Base-by-base conservation (phyloP, 2,888 invertebrate species). In the Chrysolina americana region DNA sequence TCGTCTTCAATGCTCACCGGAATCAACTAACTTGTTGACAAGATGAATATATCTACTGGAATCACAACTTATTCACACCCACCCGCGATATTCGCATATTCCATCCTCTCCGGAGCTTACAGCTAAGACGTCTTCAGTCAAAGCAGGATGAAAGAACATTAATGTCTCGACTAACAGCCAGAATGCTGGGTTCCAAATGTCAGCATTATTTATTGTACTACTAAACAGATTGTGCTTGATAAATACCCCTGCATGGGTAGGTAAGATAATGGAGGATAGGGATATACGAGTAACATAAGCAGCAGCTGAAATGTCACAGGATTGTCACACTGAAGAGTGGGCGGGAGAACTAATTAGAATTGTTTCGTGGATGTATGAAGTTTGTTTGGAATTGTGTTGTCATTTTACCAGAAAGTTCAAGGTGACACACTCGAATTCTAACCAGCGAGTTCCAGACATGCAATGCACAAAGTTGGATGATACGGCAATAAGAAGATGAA, bases 181-280 rank as follows among this genome's bases (percentile, higher is more conserved):
- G 59, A 41, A 41, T 68, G n/a, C 56, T 65, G 23, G 19, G 36
- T 56, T 68, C 19, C 53, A 59, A 56, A 41, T 68, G 70, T 70
- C 70, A 70, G 28, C 70, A 17, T 70, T 65, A 50, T 70, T 64
- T 64, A 70, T 70, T 10, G 28, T 28, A 36, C 36, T 53, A 36
- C 21, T 64, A 65, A 47, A 70, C 48, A 50, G 70, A 70, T 70
- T 70, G 50, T 19, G 64, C 70, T 64, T 70, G 64, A 70, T 70
- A 53, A 70, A 70, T 70, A 65, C 53, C 66, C 36, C 59, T 21
- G 68, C 21, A 59, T 56, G 36, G 41, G 44, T 13, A 44, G 41
- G 19, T 65, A 23, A 47, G 64, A n/a, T 64, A 64, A 64, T 64
- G 41, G 41, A 17, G 41, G 10, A 48, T 10, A 21, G 44, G 23